These are phyloP conservation scores for Hydrochoerus hydrochaeris DNA, from an alignment of 2,113 vertebrate genomes.

Conservation along the genomic window DNA sequence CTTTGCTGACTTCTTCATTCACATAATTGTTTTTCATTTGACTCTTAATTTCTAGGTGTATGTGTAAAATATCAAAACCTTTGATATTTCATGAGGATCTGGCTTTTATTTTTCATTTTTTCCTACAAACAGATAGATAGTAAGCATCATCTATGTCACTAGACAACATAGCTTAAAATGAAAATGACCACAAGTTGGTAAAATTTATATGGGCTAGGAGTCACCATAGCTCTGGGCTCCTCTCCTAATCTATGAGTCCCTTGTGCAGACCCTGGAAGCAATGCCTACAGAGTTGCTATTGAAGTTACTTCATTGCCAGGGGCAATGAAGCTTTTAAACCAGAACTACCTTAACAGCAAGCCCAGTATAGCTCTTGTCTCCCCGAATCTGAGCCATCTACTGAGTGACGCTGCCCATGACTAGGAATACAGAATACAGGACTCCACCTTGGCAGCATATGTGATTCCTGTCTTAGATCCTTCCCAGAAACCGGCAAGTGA, in stretches of 20 bases:
- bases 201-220: conserved; percentile 24
- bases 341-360: background rate
- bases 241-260: background rate
- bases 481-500: background rate
- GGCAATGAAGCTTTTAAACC: background rate
- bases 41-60: background rate
- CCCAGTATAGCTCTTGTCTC: background rate
- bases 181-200: background rate
- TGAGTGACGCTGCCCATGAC: background rate
- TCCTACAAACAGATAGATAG: background rate
- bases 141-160: background rate
- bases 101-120: conserved; percentile 41
- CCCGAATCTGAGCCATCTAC: background rate
- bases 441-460: background rate
- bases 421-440: background rate
- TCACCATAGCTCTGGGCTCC: background rate
- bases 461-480: background rate
- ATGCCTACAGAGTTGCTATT: background rate
- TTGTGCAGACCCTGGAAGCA: background rate
- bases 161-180: conserved; percentile 23
- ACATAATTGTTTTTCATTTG: background rate
- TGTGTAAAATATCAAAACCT: background rate
- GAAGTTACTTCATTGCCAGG: background rate
- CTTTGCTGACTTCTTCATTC: background rate
- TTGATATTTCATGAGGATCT: background rate